Conservation (phyloP, 2,797 vertebrate genomes). For the Malurus leucopterus region DNA sequence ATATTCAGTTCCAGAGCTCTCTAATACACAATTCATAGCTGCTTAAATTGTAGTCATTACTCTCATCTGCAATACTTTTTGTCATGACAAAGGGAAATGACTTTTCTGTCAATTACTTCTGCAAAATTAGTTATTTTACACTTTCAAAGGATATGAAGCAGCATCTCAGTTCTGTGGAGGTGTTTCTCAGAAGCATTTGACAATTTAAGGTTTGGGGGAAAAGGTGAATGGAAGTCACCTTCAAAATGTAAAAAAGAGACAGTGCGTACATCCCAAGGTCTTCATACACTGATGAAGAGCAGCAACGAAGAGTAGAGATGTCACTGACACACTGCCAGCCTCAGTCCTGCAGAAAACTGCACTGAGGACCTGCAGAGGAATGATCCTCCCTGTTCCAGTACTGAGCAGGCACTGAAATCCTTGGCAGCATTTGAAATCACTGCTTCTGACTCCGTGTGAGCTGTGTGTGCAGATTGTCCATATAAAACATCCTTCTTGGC, state of each 20-base stretch:
- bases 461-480: background rate
- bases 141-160: background rate
- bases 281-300: background rate
- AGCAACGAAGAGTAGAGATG: background rate
- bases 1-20: constrained; percentile 33
- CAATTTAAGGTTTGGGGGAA: background rate
- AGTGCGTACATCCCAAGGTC: background rate
- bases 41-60: constrained; percentile 53
- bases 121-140: constrained; percentile 48
- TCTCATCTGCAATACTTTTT: constrained; percentile 46
- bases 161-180: background rate
- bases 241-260: background rate
- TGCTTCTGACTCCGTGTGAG: background rate
- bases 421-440: background rate
- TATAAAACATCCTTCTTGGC: background rate
- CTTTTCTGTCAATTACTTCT: constrained; percentile 48
- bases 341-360: background rate
- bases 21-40: constrained; percentile 48
- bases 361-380: background rate
- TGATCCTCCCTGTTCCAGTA: background rate
- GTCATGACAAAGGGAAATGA: constrained; percentile 53
- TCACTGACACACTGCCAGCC: background rate
- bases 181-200: background rate
- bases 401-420: background rate
- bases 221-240: background rate